phyloP scores from a whole-genome alignment of 2,888 invertebrate genomes.

The Theodoxus fluviatilis region DNA sequence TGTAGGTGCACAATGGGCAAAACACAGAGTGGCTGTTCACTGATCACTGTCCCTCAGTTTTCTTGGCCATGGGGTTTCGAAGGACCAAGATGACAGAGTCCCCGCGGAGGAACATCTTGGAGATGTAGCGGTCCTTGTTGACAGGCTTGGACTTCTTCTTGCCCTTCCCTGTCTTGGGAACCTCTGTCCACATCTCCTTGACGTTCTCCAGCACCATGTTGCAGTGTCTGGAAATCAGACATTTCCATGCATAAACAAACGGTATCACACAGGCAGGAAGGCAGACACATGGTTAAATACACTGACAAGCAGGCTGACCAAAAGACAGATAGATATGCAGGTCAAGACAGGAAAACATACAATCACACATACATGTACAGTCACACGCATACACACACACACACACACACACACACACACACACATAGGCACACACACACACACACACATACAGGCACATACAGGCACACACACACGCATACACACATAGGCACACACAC shows the following conservation, averaged over 20 bases:
- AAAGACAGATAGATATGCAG: not conserved
- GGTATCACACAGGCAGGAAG: too few relatives aligned
- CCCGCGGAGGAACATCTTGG: constrained; percentile 99
- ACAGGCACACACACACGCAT: too few relatives aligned
- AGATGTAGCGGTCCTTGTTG: constrained; percentile 83
- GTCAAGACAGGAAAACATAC: too few relatives aligned
- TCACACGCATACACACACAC: not conserved
- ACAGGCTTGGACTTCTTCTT: constrained; percentile 73
- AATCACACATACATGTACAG: too few relatives aligned
- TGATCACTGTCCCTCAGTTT: too few relatives aligned
- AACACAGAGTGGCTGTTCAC: too few relatives aligned
- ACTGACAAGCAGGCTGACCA: not conserved
- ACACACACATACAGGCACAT: too few relatives aligned
- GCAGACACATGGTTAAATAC: not conserved
- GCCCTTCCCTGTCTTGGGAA: constrained; percentile 95
- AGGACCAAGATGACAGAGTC: constrained; percentile 97
- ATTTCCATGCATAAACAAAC: too few relatives aligned
- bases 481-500: too few relatives aligned
- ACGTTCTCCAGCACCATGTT: constrained; percentile 99
- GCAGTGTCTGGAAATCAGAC: constrained; percentile 75
- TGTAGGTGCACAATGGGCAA: too few relatives aligned
- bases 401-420: too few relatives aligned
- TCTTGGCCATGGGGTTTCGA: constrained; percentile 89
- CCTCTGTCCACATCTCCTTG: constrained; percentile 99
- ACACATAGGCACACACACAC: too few relatives aligned